Evolutionary conservation across 2,888 invertebrate species (phyloP), one percentile per base, ranked within the genome.

Genomic region (Scrobipalpa atriplicella): DNA sequence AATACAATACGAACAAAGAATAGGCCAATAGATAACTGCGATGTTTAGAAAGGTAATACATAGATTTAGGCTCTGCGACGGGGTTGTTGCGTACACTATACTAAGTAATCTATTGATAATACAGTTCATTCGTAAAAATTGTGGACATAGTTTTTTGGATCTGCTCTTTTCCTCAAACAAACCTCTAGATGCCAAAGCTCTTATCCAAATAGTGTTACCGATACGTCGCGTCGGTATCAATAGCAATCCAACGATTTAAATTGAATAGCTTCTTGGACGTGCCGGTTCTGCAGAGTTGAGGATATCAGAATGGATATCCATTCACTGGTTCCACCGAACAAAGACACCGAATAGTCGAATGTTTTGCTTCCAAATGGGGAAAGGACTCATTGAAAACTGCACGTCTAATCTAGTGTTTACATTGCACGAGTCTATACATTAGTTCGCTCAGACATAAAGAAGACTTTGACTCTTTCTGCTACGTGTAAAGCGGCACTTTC

Each of bases 221-320:
- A 43, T 13, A 16, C 29, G 47, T 2, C 43, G 6, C 78, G 78
- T 69, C 76, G 78, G 51, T 67, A 70, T 73, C 76, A 75, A 72
- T 77, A 79, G 75, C 73, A 72, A 77, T 77, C 75, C 73, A 81
- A 72, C 75, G 75, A 81, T 3, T 29, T 29, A 81, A 63, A 68
- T 62, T 83, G 77, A 77, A 80, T 84, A 79, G 75, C 78, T 80
- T 80, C 82, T 73, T 71, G 78, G 75, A 88, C 89, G 89, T 89
- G 89, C 80, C 82, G 68, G 72, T 78, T 85, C 78, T 86, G 76
- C 81, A 70, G 72, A 73, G 78, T 77, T 74, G 75, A 75, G 75
- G 77, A 80, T 77, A 75, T 75, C 74, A 68, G 75, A 77, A 78
- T 78, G 75, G 79, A 83, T 80, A 88, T 87, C 83, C 84, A 85